phyloP scores from a whole-genome alignment of 1,140 invertebrate species.

The Macrobrachium rosenbergii region DNA sequence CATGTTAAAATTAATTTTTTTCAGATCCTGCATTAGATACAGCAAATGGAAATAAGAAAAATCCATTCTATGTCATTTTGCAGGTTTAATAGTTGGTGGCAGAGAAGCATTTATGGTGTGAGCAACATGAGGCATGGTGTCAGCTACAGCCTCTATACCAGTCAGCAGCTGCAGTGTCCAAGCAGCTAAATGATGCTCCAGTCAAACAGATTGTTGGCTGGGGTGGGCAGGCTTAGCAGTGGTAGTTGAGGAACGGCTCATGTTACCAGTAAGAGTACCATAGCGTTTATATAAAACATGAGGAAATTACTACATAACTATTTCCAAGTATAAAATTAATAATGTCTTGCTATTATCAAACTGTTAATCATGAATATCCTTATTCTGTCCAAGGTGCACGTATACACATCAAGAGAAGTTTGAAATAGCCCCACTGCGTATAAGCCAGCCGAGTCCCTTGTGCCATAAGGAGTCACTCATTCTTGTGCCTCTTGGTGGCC shows the following conservation, averaged over 20 bases:
- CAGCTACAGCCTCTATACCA: constrained; percentile 38
- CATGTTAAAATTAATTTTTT: too few species aligned
- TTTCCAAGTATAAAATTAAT: too few species aligned
- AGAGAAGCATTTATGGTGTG: constrained; percentile 78
- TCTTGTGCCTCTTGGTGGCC: too few species aligned
- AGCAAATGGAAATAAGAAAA: neutral
- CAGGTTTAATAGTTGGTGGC: constrained; percentile 77
- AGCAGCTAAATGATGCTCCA: constrained; percentile 63
- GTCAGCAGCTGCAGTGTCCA: constrained; percentile 64
- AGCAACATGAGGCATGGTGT: constrained; percentile 77
- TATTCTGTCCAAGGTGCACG: too few species aligned
- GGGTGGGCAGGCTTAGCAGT: constrained; percentile 62
- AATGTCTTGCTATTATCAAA: too few species aligned
- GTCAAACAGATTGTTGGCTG: constrained; percentile 57
- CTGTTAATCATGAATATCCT: too few species aligned
- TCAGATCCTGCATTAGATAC: neutral
- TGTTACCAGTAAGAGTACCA: constrained; percentile 35
- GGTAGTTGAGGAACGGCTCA: constrained; percentile 46
- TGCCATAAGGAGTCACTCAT: too few species aligned
- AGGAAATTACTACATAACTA: too few species aligned
- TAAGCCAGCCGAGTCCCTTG: too few species aligned
- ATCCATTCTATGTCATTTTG: constrained; percentile 73
- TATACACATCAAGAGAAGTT: too few species aligned
- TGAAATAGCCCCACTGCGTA: too few species aligned
- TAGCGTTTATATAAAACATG: too few species aligned